Base-by-base conservation (phyloP, 2,888 invertebrate species). In the Mantis religiosa region DNA sequence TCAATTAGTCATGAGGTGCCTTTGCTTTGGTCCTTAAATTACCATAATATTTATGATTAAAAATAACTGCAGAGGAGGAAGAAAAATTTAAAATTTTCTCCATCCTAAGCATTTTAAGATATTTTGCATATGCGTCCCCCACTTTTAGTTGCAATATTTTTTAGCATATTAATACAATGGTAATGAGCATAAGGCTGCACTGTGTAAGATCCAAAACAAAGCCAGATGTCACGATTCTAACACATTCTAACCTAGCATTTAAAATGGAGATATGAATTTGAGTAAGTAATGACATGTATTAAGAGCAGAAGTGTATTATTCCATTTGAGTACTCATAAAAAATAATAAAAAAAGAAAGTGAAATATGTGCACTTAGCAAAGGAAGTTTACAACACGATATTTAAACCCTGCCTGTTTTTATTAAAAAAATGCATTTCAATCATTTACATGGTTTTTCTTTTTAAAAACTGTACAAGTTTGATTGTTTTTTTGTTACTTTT, bases 401-500 rank as follows among this genome's bases (percentile, higher is more conserved):
- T 87, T 87, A 87, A 85, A 87, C 87, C 87, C 87, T 87, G 87
- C 47, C 82, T 82, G 30, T 87, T 84, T 28, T 87, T 87, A 28
- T 86, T 71, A 20, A 20, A 71, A 81, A 87, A 87, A 87, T 82
- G 87, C 82, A 87, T 34, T 27, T 34, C 82, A 87, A 82, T 82
- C 34, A 87, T 87, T 88, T 88, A 88, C 84, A 88, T 71, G 54
- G n/a, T 41, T 41, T 41, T 41, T 71, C 54, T 71, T 84, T 89
- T 89, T 89, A 89, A 89, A 89, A 89, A 89, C 89, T 89, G 89
- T 89, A 89, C 89, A 89, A 83, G 28, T 85, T 86, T 83, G 89
- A 87, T 89, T 83, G 86, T 47, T 30, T 82, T 47, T 28, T 71
- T 71, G 1, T 15, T 15, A 20, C 12, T 71, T 27, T 71, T 89